Conservation (phyloP, 1,140 invertebrate species). For the Coptotermes formosanus region DNA sequence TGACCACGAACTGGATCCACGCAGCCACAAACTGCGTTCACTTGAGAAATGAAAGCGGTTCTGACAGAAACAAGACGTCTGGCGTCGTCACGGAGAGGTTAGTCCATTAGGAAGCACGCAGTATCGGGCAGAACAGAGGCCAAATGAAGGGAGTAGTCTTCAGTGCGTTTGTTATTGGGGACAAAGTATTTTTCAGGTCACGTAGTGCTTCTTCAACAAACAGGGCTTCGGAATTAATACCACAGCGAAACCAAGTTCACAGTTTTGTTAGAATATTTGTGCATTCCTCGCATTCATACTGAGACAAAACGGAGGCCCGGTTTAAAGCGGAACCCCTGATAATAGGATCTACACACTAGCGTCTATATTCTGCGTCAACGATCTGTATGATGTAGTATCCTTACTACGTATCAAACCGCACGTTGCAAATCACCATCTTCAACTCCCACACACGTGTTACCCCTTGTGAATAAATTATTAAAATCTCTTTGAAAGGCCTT, state of each 20-base stretch:
- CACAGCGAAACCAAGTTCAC: background rate
- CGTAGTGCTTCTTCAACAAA: background rate
- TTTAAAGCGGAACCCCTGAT: too few species aligned
- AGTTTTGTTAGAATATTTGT: too few species aligned
- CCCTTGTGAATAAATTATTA: too few species aligned
- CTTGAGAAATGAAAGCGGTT: background rate
- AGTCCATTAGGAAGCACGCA: background rate
- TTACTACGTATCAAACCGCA: too few species aligned
- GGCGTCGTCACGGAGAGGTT: background rate
- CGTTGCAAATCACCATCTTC: too few species aligned
- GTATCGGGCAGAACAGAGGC: background rate
- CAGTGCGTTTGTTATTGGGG: background rate
- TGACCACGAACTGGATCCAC: background rate
- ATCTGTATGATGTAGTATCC: too few species aligned
- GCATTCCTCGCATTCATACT: too few species aligned
- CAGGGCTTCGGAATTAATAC: background rate
- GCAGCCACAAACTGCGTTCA: background rate
- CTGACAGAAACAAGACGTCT: background rate
- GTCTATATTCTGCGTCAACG: too few species aligned
- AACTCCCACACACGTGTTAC: too few species aligned
- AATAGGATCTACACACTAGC: too few species aligned
- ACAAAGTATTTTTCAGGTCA: constrained; percentile 2
- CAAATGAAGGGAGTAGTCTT: background rate
- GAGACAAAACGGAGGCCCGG: too few species aligned
- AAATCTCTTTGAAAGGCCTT: too few species aligned